Evolutionary conservation across 2,888 invertebrate genomes (phyloP).

Genomic region (Drosophila prolongata): DNA sequence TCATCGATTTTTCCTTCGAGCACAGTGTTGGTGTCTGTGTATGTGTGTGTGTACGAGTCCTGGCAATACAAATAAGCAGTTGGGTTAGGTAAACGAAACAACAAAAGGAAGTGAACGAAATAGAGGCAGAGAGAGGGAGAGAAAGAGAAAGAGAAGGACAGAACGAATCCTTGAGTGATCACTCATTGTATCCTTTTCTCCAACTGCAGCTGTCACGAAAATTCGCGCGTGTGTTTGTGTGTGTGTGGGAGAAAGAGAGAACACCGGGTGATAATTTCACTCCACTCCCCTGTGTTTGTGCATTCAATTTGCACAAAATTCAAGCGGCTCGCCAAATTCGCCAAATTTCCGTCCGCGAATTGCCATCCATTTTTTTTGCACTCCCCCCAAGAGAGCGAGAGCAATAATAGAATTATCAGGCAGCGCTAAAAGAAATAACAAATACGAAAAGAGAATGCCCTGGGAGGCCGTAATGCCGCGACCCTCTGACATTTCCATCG

Average conservation of each 20-base stretch:
- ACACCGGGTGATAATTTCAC: conserved; percentile 15
- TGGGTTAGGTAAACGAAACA: conserved; percentile 39
- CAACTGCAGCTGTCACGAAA: conserved; percentile 36
- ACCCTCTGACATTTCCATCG: conserved; percentile 70
- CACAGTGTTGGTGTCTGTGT: conserved; percentile 19
- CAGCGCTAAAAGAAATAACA: conserved; percentile 14
- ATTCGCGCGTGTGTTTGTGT: conserved; percentile 23
- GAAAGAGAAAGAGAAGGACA: not conserved
- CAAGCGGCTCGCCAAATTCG: conserved; percentile 34
- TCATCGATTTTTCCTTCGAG: conserved; percentile 50
- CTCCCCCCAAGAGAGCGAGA: conserved; percentile 41
- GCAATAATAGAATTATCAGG: conserved; percentile 73
- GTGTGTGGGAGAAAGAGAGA: conserved; percentile 29
- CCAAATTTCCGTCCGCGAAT: conserved; percentile 66
- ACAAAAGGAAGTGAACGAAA: conserved; percentile 27
- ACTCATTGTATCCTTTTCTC: conserved; percentile 17
- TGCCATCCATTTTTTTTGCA: conserved; percentile 66
- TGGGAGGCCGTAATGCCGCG: conserved; percentile 55
- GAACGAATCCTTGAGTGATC: conserved; percentile 33
- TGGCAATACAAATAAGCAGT: conserved; percentile 34
- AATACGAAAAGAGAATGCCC: conserved; percentile 57
- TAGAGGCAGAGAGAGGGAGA: not conserved
- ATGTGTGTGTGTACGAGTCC: conserved; percentile 29
- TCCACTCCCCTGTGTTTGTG: conserved; percentile 52
- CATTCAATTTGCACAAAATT: conserved; percentile 67